Evolutionary conservation across 2,888 invertebrate species (phyloP).

Genomic region (Melolontha melolontha): DNA sequence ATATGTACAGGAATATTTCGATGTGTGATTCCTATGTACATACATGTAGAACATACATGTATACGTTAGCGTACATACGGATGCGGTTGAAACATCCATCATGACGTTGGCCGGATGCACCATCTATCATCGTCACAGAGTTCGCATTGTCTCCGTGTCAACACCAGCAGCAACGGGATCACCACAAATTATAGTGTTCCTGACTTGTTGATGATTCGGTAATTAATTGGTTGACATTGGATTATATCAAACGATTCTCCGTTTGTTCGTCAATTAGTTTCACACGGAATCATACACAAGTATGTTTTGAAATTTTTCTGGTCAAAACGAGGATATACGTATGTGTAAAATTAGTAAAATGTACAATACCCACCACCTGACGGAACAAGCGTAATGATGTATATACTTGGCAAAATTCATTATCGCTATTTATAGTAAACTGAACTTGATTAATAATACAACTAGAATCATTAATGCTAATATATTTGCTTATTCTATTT

Average conservation of each 20-base stretch:
- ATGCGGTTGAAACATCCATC: constrained; percentile 51
- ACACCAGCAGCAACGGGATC: constrained; percentile 50
- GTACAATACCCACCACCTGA: no score
- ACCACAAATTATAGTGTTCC: constrained; percentile 52
- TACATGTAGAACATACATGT: background rate
- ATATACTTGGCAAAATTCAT: no score
- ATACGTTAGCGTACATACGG: constrained; percentile 36
- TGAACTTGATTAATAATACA: no score
- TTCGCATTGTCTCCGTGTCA: constrained; percentile 54
- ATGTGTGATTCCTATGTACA: background rate
- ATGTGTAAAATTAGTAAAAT: no score
- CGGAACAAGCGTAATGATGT: no score
- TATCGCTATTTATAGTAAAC: no score
- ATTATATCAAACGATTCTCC: constrained; percentile 44
- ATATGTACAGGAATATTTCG: constrained; percentile 23
- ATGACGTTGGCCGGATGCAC: constrained; percentile 50
- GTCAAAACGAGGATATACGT: no score
- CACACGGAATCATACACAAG: background rate
- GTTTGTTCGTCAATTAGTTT: constrained; percentile 26
- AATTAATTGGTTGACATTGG: constrained; percentile 52
- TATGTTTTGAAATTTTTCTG: no score
- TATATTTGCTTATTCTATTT: no score
- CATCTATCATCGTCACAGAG: constrained; percentile 54
- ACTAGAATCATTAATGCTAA: no score
- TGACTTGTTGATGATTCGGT: constrained; percentile 51